Base-by-base conservation (phyloP, 2,797 vertebrate genomes). In the Loriculus beryllinus region DNA sequence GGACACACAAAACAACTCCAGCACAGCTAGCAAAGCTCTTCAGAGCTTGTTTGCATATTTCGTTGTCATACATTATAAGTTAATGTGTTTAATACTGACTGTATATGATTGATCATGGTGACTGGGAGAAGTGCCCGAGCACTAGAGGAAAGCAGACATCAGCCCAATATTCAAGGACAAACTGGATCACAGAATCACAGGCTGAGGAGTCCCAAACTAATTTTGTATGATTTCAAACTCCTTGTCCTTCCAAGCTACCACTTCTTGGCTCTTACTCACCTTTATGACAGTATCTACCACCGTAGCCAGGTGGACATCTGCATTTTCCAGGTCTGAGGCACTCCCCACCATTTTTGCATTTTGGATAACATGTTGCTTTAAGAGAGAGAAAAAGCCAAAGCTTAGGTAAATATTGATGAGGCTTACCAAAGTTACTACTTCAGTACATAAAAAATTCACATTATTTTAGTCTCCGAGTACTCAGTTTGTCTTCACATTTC, bases 321-420 rank as follows among this genome's bases (percentile, higher is more conserved):
- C 98, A 99, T 95, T 99, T 99, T 81, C 98, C 98, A 79, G 98
- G 98, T 59, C 98, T 97, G 64, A 99, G 98, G 92, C 98, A 99
- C 74, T 95, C 96, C 62, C 98, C 98, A 68, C 98, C 98, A 14
- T 99, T 99, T 97, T 99, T 99, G 97, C 98, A 99, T 96, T 99
- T 99, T 81, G 98, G 98, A 67, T 97, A 98, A 96, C 98, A 99
- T 62, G 97, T 98, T 90, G 98, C 98, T 99, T 95, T 57, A 93
- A 85, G 57, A 91, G 16, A 90, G n/a, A 69, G 14, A 82, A 72
- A 8, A 88, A 90, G 12, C 9, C 33, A 69, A 81, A 90, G 26
- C 3, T 9, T 47, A 43, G 18, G 62, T 77, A 86, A 88, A 33
- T 60, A 47, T 0, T 56, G 18, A 12, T 49, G 49, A 82, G 80